Conservation (phyloP, 64 coral and sea anemone genomes). For the Astreopora myriophthalma region DNA sequence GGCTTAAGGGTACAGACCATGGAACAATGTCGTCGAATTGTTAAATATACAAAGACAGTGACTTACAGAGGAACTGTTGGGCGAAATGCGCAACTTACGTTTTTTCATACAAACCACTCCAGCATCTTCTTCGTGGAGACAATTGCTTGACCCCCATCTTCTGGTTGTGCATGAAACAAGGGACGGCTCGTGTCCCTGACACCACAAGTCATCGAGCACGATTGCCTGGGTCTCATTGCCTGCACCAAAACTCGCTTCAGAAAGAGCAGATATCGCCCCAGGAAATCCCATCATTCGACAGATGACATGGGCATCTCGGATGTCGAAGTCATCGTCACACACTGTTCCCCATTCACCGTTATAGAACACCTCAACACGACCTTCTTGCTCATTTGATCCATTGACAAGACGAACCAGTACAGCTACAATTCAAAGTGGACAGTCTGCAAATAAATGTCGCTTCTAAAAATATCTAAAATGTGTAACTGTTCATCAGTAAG, state of each 20-base stretch:
- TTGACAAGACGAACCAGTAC: conserved; percentile 22
- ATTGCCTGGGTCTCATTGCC: conserved; percentile 16
- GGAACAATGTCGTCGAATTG: no score
- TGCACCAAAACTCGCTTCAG: conserved; percentile 12
- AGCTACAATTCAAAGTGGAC: neutral
- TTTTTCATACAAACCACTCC: conserved; percentile 32
- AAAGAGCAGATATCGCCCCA: neutral
- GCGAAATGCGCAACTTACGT: neutral
- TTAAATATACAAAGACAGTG: no score
- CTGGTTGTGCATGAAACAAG: conserved; percentile 17
- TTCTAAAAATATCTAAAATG: no score
- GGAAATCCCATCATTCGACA: conserved; percentile 71
- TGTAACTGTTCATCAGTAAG: no score
- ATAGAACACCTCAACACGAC: conserved; percentile 65
- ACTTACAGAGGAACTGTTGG: no score
- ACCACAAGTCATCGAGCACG: conserved; percentile 55
- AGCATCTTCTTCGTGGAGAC: conserved; percentile 26
- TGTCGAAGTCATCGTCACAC: conserved; percentile 54
- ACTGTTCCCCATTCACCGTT: conserved; percentile 68
- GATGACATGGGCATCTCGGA: conserved; percentile 51
- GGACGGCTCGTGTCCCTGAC: conserved; percentile 39
- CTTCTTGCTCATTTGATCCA: conserved; percentile 29
- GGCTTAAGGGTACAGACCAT: no score
- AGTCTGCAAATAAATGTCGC: no score
- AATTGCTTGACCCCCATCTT: conserved; percentile 39